Evolutionary conservation across 2,113 vertebrate species (phyloP).

Genomic region (Lepus americanus): DNA sequence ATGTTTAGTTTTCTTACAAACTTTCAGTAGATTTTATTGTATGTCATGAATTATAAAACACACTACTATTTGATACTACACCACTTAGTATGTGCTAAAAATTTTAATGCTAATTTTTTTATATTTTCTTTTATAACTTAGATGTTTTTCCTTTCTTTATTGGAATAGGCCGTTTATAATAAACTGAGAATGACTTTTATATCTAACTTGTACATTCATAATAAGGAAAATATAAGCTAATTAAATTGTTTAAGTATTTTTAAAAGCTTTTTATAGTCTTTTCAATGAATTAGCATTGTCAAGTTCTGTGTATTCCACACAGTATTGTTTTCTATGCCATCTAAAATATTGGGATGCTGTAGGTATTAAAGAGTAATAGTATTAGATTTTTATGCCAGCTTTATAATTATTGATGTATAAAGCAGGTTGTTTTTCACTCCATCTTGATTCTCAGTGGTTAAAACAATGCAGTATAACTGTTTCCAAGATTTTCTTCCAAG

Average conservation of each 20-base stretch:
- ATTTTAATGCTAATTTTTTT: conserved; percentile 23
- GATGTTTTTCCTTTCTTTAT: background rate
- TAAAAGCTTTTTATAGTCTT: background rate
- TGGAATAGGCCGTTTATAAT: background rate
- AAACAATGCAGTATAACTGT: background rate
- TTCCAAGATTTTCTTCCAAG: background rate
- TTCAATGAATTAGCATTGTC: background rate
- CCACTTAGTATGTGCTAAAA: background rate
- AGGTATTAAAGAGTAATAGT: background rate
- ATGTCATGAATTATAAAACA: conserved; percentile 31
- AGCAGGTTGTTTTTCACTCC: conserved; percentile 34
- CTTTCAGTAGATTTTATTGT: conserved; percentile 26
- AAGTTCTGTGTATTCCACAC: background rate
- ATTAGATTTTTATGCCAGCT: background rate
- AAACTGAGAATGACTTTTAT: conserved; percentile 39
- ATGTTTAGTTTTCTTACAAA: background rate
- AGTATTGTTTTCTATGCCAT: background rate
- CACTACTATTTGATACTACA: background rate
- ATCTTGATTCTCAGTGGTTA: background rate
- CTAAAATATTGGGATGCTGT: background rate
- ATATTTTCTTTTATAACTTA: background rate
- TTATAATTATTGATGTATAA: background rate
- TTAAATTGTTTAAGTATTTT: background rate
- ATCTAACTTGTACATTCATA: background rate
- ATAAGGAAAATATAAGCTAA: conserved; percentile 20